A percentile compares a stretch with the other conserved stretches of the same genome.
Conservation (phyloP, 2,113 vertebrate species). For the Todiramphus chloris region DNA sequence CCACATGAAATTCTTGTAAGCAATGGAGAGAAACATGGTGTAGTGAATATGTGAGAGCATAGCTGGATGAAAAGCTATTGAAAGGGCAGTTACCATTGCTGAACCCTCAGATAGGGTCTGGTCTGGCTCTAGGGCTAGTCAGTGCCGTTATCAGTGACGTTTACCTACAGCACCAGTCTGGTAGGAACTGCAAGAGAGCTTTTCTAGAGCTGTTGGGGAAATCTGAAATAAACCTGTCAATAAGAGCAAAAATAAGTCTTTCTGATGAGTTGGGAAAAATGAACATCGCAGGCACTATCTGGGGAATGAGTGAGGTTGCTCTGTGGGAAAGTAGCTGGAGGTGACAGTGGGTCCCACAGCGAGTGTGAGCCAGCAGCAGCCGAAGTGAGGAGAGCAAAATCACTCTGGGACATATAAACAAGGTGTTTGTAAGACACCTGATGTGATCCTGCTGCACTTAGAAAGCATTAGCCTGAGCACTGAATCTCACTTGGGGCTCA, state of each 20-base stretch:
- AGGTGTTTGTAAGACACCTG: constrained; percentile 40
- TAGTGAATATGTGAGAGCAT: background rate
- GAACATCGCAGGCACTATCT: background rate
- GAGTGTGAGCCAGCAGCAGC: background rate
- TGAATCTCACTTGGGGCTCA: background rate
- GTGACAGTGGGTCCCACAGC: background rate
- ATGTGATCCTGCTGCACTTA: background rate
- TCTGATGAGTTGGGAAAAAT: background rate
- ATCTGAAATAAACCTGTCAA: background rate
- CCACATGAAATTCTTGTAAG: background rate
- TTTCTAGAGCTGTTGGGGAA: background rate
- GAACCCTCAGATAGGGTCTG: background rate
- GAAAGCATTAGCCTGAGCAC: background rate
- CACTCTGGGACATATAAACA: background rate
- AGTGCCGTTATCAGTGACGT: background rate
- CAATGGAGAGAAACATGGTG: background rate
- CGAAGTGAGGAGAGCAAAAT: background rate
- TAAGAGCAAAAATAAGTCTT: background rate
- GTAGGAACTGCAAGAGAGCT: background rate
- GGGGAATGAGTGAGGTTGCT: background rate
- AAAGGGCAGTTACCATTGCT: background rate
- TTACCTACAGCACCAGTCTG: background rate
- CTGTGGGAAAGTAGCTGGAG: constrained; percentile 24
- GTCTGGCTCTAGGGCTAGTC: background rate
- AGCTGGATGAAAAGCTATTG: background rate